A percentile compares a stretch with the other conserved stretches of the same genome.
Conservation (phyloP, 2,888 invertebrate species). For the Lysandra coridon region DNA sequence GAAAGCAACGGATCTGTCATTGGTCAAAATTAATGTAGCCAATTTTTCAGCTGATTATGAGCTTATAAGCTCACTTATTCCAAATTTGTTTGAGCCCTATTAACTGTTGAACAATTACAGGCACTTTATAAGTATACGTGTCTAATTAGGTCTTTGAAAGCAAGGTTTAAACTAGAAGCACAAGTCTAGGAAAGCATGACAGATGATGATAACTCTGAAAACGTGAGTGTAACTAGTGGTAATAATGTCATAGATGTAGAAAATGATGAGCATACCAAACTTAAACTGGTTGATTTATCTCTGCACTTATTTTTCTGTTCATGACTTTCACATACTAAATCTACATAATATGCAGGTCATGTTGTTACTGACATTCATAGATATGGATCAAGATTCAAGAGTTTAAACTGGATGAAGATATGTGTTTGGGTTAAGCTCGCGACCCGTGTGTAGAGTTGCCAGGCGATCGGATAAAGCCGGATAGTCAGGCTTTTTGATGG, state of each 20-base stretch:
- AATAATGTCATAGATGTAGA: conserved; percentile 5
- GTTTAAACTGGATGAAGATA: neutral
- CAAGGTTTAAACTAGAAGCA: no score
- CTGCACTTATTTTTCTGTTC: neutral
- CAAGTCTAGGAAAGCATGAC: no score
- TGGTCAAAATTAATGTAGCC: no score
- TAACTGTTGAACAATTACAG: no score
- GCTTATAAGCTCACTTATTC: no score
- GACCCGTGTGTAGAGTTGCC: neutral
- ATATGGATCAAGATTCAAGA: conserved; percentile 13
- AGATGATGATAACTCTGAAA: no score
- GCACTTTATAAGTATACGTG: no score
- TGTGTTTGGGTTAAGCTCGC: neutral
- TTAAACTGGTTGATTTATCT: neutral
- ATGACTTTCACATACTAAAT: conserved; percentile 15
- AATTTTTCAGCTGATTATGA: no score
- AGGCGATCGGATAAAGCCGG: neutral
- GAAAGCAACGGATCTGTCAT: no score
- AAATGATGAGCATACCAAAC: neutral
- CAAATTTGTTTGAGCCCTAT: no score
- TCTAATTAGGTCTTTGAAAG: no score
- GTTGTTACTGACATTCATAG: conserved; percentile 1
- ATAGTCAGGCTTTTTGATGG: neutral
- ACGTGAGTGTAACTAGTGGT: no score
- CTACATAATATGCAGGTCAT: conserved; percentile 10